Conservation (phyloP, 1,140 invertebrate species). For the Cydia pomonella region DNA sequence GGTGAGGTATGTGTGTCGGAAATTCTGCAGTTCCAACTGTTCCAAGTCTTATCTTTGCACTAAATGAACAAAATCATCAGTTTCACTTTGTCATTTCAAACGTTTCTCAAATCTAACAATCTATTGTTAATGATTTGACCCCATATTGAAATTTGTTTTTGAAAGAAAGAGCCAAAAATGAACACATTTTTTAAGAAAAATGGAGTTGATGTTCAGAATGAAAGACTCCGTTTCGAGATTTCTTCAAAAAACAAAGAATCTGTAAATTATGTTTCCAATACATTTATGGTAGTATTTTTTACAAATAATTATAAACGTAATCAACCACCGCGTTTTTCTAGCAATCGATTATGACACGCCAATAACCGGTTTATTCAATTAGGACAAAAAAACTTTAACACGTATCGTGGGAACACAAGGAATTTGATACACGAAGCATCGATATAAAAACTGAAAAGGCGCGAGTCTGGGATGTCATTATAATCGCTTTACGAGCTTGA, state of each 20-base stretch:
- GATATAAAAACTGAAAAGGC: not conserved
- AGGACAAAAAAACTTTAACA: not conserved
- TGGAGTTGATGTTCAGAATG: too few species aligned
- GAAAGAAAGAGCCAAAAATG: too few species aligned
- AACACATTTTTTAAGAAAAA: too few species aligned
- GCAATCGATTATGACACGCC: not conserved
- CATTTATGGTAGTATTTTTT: too few species aligned
- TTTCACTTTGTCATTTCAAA: too few species aligned
- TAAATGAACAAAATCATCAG: not conserved
- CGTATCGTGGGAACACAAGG: constrained; percentile 2
- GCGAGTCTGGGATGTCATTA: not conserved
- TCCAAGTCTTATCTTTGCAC: not conserved
- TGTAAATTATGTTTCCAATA: too few species aligned
- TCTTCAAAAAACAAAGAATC: too few species aligned
- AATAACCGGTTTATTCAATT: not conserved
- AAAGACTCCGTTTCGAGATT: too few species aligned
- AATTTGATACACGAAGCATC: not conserved
- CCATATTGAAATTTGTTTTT: too few species aligned
- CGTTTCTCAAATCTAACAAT: too few species aligned
- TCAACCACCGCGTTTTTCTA: not conserved
- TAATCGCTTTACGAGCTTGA: not conserved
- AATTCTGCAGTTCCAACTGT: not conserved
- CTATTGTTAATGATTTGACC: too few species aligned
- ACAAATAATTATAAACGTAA: too few species aligned
- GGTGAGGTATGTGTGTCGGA: not conserved